These are phyloP conservation scores for Tenthredo livida DNA, from an alignment of 2,888 invertebrate species.

Conservation along the genomic window DNA sequence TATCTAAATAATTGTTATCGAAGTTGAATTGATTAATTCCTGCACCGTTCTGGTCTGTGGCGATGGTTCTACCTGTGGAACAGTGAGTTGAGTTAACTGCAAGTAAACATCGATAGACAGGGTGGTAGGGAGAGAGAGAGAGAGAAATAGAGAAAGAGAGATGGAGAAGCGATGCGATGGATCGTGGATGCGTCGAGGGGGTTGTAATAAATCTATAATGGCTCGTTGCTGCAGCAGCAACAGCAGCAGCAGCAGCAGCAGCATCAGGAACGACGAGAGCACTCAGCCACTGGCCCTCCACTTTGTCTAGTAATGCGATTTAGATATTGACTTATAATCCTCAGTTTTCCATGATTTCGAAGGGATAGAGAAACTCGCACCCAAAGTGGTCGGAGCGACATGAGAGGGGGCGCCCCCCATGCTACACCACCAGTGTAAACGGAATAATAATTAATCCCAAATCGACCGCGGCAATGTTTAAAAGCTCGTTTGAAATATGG, in stretches of 20 bases:
- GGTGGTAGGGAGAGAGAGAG: background rate
- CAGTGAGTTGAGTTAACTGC: background rate
- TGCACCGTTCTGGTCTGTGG: background rate
- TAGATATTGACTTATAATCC: slow-evolving; percentile 59
- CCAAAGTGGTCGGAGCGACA: background rate
- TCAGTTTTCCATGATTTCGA: slow-evolving; percentile 26
- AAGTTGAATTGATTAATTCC: background rate
- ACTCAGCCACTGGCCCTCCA: slow-evolving; percentile 35
- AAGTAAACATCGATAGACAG: slow-evolving; percentile 3
- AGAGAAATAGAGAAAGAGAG: background rate
- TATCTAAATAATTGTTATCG: background rate
- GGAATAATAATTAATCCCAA: slow-evolving; percentile 53
- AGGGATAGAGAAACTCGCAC: background rate
- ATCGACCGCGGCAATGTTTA: slow-evolving; percentile 55
- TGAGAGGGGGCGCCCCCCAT: background rate
- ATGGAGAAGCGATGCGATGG: background rate
- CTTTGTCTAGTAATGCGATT: slow-evolving; percentile 38
- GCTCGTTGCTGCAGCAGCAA: background rate
- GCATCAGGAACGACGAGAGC: slow-evolving; percentile 54
- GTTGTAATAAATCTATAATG: slow-evolving; percentile 32
- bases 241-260: background rate
- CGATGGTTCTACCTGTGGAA: background rate
- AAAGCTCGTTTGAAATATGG: slow-evolving; percentile 61
- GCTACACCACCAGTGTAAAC: slow-evolving; percentile 15
- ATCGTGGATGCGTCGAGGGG: slow-evolving; percentile 15